Evolutionary conservation across 2,113 vertebrate species (phyloP).

Genomic region (Alexandromys fortis): DNA sequence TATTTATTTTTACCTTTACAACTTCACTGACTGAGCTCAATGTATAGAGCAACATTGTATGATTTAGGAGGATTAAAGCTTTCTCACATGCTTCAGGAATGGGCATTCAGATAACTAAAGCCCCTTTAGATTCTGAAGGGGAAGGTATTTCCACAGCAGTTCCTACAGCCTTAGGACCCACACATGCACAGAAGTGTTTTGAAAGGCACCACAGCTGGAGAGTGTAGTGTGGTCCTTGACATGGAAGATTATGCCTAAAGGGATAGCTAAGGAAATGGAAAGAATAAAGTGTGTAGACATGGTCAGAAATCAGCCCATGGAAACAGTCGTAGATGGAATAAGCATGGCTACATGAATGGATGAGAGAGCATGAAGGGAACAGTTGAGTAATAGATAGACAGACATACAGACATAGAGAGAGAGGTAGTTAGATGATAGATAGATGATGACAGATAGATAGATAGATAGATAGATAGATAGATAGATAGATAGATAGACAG

Average conservation of each 20-base stretch:
- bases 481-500: neutral
- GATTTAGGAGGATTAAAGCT: neutral
- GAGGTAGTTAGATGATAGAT: neutral
- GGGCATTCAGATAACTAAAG: neutral
- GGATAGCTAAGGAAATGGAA: neutral
- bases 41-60: neutral
- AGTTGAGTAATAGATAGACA: neutral
- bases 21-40: neutral
- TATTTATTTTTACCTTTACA: neutral
- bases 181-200: neutral
- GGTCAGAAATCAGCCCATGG: neutral
- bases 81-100: neutral
- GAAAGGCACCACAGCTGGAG: neutral
- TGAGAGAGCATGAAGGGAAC: neutral
- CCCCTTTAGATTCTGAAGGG: neutral
- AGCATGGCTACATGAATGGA: neutral
- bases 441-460: neutral
- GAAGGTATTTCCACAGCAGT: neutral
- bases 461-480: neutral
- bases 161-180: neutral
- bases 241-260: accelerated
- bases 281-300: neutral
- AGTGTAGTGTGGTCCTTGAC: neutral
- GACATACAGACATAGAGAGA: neutral
- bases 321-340: neutral